Evolutionary conservation across 2,113 vertebrate genomes (phyloP).

Genomic region (Pseudonaja textilis): DNA sequence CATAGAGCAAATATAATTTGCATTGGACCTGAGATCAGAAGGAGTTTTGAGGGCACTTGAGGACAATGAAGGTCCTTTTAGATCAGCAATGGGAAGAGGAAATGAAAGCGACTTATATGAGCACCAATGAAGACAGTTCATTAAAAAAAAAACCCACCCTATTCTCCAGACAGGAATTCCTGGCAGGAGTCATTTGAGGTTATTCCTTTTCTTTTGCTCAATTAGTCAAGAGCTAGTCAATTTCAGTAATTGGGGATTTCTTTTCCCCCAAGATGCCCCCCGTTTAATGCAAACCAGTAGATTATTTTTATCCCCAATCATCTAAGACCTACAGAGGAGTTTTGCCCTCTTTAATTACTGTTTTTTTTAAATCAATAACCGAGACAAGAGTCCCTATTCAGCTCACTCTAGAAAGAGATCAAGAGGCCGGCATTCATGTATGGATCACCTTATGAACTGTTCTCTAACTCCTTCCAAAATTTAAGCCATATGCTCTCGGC

Average conservation of each 20-base stretch:
- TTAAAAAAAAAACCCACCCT: background rate
- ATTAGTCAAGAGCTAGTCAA: background rate
- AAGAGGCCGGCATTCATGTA: too few relatives aligned
- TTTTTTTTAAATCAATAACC: background rate
- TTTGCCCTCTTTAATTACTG: background rate
- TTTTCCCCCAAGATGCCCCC: background rate
- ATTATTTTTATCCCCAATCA: background rate
- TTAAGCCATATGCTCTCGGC: background rate
- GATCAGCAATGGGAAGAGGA: background rate
- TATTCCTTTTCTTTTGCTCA: background rate
- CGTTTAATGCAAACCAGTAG: background rate
- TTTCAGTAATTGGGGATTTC: background rate
- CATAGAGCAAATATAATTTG: background rate
- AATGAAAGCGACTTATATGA: background rate
- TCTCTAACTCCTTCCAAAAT: background rate
- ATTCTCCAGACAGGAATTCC: background rate
- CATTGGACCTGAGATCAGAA: background rate
- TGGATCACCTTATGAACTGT: background rate
- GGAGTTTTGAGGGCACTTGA: background rate
- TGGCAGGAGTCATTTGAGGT: background rate
- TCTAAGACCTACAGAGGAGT: background rate
- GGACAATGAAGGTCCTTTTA: background rate
- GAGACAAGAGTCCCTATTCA: background rate
- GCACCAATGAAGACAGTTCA: slow-evolving; percentile 11
- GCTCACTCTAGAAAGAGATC: background rate